phyloP scores from a whole-genome alignment of 92 coral and sea anemone genomes.

The Porites cylindrica region DNA sequence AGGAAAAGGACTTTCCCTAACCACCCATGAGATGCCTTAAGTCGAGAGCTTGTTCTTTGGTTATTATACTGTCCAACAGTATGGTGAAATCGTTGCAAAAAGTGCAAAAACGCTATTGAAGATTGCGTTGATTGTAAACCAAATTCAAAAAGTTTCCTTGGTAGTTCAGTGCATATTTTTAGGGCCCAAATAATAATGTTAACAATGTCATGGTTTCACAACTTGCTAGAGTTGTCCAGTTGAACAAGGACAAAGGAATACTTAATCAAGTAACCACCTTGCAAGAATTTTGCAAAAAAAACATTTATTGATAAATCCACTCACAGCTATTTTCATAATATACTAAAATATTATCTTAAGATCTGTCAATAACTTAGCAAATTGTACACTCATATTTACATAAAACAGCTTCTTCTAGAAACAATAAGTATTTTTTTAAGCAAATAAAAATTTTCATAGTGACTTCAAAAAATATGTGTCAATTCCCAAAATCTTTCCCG shows the following conservation, averaged over 20 bases:
- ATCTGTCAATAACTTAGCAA: not conserved
- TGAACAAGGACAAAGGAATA: not conserved
- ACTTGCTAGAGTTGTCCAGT: not conserved
- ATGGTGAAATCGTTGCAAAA: too few species aligned
- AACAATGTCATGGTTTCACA: not conserved
- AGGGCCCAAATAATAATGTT: not conserved
- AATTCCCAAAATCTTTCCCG: too few species aligned
- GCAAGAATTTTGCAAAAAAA: not conserved
- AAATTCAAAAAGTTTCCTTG: too few species aligned
- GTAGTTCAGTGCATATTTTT: too few species aligned
- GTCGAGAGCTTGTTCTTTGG: too few species aligned
- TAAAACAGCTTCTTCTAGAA: not conserved
- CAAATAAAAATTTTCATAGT: not conserved
- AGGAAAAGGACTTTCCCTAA: too few species aligned
- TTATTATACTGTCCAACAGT: too few species aligned
- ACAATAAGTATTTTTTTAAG: slow-evolving; percentile 10
- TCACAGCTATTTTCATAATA: slow-evolving; percentile 3
- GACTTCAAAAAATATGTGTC: not conserved
- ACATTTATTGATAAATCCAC: slow-evolving; percentile 14
- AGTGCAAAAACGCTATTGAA: too few species aligned
- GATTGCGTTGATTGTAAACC: too few species aligned
- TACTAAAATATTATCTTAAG: not conserved
- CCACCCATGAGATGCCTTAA: too few species aligned
- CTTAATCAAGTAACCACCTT: too few species aligned
- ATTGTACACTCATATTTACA: not conserved